phyloP scores from a whole-genome alignment of 1,140 invertebrate genomes.

The Neodiprion virginianus region DNA sequence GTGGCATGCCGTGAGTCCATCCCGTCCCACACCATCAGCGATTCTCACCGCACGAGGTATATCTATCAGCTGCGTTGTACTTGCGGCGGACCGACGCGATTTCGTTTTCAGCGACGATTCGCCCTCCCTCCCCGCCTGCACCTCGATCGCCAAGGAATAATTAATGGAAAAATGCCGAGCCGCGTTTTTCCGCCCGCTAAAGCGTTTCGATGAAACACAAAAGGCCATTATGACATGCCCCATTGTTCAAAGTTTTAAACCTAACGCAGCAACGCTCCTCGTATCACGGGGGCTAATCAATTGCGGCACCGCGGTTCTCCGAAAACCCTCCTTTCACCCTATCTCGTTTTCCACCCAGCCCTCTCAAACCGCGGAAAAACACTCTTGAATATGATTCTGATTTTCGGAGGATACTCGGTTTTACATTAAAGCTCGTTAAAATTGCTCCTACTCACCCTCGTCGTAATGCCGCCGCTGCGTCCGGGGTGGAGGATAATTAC shows the following conservation, averaged over 20 bases:
- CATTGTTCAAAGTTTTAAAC: conserved; percentile 4
- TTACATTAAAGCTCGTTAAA: too few species aligned
- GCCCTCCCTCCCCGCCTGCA: too few species aligned
- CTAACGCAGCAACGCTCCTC: too few species aligned
- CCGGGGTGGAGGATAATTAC: too few species aligned
- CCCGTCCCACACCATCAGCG: too few species aligned
- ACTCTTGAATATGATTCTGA: background rate
- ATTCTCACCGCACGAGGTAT: too few species aligned
- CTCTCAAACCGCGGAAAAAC: conserved; percentile 9
- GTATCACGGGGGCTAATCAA: background rate
- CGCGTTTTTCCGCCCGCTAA: background rate
- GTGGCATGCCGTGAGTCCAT: background rate
- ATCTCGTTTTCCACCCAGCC: conserved; percentile 24
- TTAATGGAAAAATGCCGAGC: background rate
- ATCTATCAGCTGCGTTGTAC: too few species aligned
- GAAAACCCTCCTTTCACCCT: background rate
- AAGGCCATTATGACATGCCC: background rate
- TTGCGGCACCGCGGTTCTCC: conserved; percentile 10
- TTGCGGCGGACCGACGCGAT: too few species aligned
- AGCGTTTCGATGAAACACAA: background rate
- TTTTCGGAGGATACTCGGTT: too few species aligned
- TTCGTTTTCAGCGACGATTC: too few species aligned
- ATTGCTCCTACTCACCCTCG: too few species aligned
- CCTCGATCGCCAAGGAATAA: background rate
- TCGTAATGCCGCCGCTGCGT: too few species aligned